Conservation (phyloP, 1,140 invertebrate genomes). For the Asobara japonica region DNA sequence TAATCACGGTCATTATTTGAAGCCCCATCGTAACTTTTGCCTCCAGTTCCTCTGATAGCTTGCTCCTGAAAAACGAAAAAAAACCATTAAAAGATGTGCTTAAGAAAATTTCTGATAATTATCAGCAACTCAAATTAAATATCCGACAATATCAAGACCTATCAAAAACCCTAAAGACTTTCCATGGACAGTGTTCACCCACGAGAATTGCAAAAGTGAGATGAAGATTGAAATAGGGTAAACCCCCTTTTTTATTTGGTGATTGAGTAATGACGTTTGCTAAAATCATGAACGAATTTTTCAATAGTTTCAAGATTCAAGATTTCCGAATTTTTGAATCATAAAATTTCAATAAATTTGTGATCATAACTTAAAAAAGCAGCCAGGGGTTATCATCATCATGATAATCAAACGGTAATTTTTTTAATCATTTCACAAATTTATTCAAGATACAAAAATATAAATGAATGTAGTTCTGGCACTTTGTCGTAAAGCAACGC, state of each 20-base stretch:
- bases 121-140: no score
- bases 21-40: slow-evolving; percentile 36
- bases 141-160: no score
- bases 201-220: not conserved
- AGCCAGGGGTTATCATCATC: slow-evolving; percentile 60
- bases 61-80: slow-evolving; percentile 56
- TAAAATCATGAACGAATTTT: no score
- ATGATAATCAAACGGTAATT: slow-evolving; percentile 63
- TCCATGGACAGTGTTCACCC: no score
- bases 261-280: no score
- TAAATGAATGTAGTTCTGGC: no score
- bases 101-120: slow-evolving; percentile 20
- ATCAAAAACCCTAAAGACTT: no score
- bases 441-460: no score
- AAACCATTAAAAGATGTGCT: slow-evolving; percentile 17
- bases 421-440: slow-evolving; percentile 57
- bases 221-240: no score
- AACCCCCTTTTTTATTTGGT: no score
- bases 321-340: slow-evolving; percentile 7
- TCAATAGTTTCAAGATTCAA: not conserved
- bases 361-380: slow-evolving; percentile 52
- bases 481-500: no score
- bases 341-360: not conserved
- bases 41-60: slow-evolving; percentile 55
- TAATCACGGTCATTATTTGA: slow-evolving; percentile 59